Conservation (phyloP, 2,113 vertebrate species). For the Epinephelus cyanopodus region DNA sequence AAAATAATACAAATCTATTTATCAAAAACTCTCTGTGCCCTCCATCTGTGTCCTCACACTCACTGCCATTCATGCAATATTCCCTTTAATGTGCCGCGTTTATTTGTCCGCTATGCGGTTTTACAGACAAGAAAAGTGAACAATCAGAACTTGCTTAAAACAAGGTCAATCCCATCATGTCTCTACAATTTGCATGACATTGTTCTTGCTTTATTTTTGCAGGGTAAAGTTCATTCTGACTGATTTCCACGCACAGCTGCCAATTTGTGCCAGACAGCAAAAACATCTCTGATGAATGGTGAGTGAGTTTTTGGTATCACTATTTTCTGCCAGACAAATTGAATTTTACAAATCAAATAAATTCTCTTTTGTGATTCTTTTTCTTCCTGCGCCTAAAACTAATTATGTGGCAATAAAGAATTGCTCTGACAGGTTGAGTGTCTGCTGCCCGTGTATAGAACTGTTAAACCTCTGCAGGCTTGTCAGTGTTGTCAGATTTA, state of each 20-base stretch:
- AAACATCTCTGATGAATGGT: slow-evolving; percentile 7
- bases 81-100: not conserved
- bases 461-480: slow-evolving; percentile 22
- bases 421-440: slow-evolving; percentile 23
- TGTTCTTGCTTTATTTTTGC: not conserved
- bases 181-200: not conserved
- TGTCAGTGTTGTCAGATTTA: slow-evolving; percentile 57
- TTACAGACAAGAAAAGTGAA: not conserved
- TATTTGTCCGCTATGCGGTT: not conserved
- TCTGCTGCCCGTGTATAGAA: slow-evolving; percentile 18
- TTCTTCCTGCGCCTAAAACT: not conserved
- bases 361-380: slow-evolving; percentile 20
- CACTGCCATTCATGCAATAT: not conserved
- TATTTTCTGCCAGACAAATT: slow-evolving; percentile 27
- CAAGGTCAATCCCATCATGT: not conserved
- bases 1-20: not conserved
- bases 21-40: not conserved
- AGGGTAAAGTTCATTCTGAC: not conserved
- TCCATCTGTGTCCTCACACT: not conserved
- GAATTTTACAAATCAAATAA: slow-evolving; percentile 41
- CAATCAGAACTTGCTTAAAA: not conserved
- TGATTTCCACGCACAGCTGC: not conserved
- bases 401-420: slow-evolving; percentile 32
- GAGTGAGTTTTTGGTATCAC: slow-evolving; percentile 4
- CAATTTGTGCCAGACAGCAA: not conserved